phyloP scores from a whole-genome alignment of 2,888 invertebrate species.

The Volucella inanis region DNA sequence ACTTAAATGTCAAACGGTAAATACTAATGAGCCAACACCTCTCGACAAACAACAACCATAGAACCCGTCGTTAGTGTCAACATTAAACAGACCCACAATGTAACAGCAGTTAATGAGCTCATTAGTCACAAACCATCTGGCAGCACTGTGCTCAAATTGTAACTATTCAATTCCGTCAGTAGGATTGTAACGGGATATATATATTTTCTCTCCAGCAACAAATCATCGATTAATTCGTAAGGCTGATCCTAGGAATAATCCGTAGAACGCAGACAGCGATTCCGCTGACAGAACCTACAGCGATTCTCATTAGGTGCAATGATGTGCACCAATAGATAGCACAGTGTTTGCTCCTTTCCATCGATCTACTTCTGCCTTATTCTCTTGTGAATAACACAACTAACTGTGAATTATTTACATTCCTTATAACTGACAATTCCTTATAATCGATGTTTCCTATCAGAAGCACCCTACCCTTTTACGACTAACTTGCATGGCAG shows the following conservation, averaged over 20 bases:
- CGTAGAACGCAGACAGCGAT: neutral
- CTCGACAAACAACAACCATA: too few relatives aligned
- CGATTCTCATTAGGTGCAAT: conserved; percentile 6
- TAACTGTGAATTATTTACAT: conserved; percentile 4
- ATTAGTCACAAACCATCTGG: neutral
- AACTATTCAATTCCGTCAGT: neutral
- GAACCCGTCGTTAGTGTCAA: too few relatives aligned
- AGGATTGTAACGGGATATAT: too few relatives aligned
- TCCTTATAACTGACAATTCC: neutral
- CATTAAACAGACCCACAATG: neutral
- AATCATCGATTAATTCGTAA: conserved; percentile 12
- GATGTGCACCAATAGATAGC: conserved; percentile 3
- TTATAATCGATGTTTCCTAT: neutral
- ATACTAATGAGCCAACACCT: too few relatives aligned
- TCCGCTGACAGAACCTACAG: neutral
- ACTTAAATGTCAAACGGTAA: too few relatives aligned
- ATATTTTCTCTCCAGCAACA: neutral
- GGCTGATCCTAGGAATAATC: neutral
- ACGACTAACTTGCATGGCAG: too few relatives aligned
- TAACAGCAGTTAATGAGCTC: neutral
- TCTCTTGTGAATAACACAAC: neutral
- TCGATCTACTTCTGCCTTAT: neutral
- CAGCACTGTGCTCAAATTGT: neutral
- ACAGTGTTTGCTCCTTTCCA: neutral
- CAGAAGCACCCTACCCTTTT: neutral